These are phyloP conservation scores for Lysiphlebus fabarum DNA, from an alignment of 1,140 invertebrate genomes.

Conservation along the genomic window DNA sequence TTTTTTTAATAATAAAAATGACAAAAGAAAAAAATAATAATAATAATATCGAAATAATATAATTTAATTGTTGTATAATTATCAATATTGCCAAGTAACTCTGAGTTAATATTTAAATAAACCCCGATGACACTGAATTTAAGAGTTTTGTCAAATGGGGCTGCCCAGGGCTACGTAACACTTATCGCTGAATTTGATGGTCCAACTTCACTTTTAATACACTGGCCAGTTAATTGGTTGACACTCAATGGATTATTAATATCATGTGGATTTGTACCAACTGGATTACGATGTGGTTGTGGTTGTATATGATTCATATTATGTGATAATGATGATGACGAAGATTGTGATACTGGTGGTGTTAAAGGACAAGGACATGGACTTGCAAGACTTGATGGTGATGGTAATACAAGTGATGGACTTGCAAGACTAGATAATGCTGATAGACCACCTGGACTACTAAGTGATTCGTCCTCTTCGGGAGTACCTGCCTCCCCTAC, in stretches of 20 bases:
- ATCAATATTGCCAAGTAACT: conserved; percentile 21
- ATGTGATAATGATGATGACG: conserved; percentile 44
- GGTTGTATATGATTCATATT: conserved; percentile 34
- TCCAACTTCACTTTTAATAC: conserved; percentile 59
- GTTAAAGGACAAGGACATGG: conserved; percentile 57
- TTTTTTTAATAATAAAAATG: too few species aligned
- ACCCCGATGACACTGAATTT: conserved; percentile 50
- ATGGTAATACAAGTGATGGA: conserved; percentile 67
- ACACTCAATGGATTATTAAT: conserved; percentile 88
- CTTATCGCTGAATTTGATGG: conserved; percentile 60
- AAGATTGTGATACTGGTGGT: conserved; percentile 51
- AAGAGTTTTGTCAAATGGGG: conserved; percentile 53
- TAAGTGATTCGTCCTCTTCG: conserved; percentile 70
- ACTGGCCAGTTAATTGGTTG: conserved; percentile 78
- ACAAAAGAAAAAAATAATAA: too few species aligned
- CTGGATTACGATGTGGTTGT: conserved; percentile 68
- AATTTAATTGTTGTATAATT: background rate
- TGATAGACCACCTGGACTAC: conserved; percentile 73
- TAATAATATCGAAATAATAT: too few species aligned
- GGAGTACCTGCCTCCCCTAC: conserved; percentile 70
- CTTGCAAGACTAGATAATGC: conserved; percentile 76
- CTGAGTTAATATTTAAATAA: conserved; percentile 41
- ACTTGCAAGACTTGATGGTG: conserved; percentile 66
- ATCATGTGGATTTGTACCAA: conserved; percentile 85
- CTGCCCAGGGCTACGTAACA: conserved; percentile 60